Conservation (phyloP, 2,888 invertebrate genomes). For the Antitype chi region DNA sequence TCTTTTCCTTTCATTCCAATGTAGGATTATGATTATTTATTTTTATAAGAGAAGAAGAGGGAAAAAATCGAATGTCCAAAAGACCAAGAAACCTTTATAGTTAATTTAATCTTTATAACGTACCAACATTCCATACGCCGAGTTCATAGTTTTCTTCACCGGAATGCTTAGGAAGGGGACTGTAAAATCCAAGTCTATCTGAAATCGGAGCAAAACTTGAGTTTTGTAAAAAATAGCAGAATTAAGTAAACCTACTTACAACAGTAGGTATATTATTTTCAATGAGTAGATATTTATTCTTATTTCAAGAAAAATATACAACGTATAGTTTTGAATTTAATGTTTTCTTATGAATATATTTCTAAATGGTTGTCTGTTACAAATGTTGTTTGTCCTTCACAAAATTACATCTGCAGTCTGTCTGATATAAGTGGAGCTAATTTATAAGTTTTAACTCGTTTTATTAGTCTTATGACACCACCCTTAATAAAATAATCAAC, state of each 20-base stretch:
- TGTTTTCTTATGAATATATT: neutral
- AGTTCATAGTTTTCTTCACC: slow-evolving; percentile 87
- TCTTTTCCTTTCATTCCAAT: neutral
- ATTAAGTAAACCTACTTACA: neutral
- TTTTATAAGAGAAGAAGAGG: neutral
- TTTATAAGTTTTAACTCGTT: neutral
- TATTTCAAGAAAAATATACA: neutral
- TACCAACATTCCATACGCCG: slow-evolving; percentile 75
- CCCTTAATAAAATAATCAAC: slow-evolving; percentile 67
- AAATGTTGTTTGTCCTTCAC: neutral
- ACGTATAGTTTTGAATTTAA: too few species aligned
- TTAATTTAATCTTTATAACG: slow-evolving; percentile 24
- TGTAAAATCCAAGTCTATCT: slow-evolving; percentile 92
- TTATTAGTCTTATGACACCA: neutral
- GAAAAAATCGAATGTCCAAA: neutral
- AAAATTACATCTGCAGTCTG: neutral
- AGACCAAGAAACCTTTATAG: too few species aligned
- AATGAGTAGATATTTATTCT: neutral
- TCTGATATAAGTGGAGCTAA: slow-evolving; percentile 7
- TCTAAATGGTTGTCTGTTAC: neutral
- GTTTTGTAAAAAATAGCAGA: neutral
- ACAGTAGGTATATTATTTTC: neutral
- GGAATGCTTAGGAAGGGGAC: slow-evolving; percentile 93
- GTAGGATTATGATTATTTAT: neutral
- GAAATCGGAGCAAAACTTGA: slow-evolving; percentile 51